phyloP scores from a whole-genome alignment of 1,140 invertebrate genomes.

The Caenorhabditis brenneri region DNA sequence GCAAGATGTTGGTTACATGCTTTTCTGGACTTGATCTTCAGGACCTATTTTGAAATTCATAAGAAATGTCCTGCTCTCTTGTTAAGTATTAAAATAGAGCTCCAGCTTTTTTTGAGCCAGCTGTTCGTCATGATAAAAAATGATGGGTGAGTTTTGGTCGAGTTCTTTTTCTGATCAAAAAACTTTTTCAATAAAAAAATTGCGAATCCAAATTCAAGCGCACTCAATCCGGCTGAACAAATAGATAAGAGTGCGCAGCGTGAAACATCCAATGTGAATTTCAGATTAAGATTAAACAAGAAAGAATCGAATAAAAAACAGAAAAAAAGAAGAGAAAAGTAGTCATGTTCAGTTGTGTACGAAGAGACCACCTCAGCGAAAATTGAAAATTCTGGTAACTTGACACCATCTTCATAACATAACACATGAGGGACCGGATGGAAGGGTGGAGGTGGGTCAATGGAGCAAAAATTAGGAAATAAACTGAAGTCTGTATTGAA shows the following conservation, averaged over 20 bases:
- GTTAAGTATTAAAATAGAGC: no score
- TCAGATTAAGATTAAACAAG: not conserved
- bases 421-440: not conserved
- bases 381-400: not conserved
- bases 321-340: not conserved
- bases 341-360: not conserved
- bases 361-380: not conserved
- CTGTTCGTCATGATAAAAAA: not conserved
- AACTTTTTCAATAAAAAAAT: not conserved
- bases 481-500: no score
- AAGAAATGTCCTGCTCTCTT: not conserved
- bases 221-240: not conserved
- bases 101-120: not conserved
- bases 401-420: constrained; percentile 1
- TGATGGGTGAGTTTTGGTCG: not conserved
- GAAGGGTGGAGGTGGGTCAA: not conserved
- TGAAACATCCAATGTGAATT: no score
- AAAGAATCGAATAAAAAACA: not conserved
- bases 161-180: not conserved
- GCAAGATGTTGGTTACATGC: not conserved
- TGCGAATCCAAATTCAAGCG: not conserved
- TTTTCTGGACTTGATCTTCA: not conserved
- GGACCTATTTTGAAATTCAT: not conserved
- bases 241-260: no score
- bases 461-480: not conserved